Base-by-base conservation (phyloP, 2,113 vertebrate species). In the Xerus inauris region DNA sequence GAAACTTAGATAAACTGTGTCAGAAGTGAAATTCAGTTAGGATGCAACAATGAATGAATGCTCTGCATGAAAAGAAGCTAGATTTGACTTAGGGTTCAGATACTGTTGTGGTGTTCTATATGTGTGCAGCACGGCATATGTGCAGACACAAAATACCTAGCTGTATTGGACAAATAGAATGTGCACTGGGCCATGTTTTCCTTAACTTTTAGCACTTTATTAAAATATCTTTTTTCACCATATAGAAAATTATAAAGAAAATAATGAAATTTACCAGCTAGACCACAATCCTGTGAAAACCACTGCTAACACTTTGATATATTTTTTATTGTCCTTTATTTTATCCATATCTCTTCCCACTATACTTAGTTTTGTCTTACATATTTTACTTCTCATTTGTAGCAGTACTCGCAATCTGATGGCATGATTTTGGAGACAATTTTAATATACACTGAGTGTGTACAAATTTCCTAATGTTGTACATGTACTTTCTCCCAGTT, bases 301-400 rank as follows among this genome's bases (percentile, higher is more conserved):
- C 38, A 72, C 28, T 64, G 12, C 16, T 59, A 81, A 0, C 30
- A 32, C 76, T 54, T 16, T 10, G 69, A 20, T 83, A 0, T 69
- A 30, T 45, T n/a, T 91, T 54, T 91, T 87, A 12, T 22, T 62
- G 10, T 71, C 13, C 83, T 93, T 57, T 90, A 54, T 75, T 93
- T 45, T 73, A 13, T 71, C 12, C 0, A 7, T 64, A 20, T 65
- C 5, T 38, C 19, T 80, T 7, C 7, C 20, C 12, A 32, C 6
- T 6, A 5, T 69, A 77, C 64, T 49, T 26, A 93, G 13, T 79
- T 85, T 84, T 92, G 19, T 35, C 77, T 24, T 76, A 54, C 19
- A 12, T 92, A 14, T 42, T 40, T 79, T 75, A 32, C 80, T 72
- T 81, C 93, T 95, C 45, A 30, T 77, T 92, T 80, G 12, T 89